Conservation (phyloP, 2,113 vertebrate species). For the Chamaea fasciata region DNA sequence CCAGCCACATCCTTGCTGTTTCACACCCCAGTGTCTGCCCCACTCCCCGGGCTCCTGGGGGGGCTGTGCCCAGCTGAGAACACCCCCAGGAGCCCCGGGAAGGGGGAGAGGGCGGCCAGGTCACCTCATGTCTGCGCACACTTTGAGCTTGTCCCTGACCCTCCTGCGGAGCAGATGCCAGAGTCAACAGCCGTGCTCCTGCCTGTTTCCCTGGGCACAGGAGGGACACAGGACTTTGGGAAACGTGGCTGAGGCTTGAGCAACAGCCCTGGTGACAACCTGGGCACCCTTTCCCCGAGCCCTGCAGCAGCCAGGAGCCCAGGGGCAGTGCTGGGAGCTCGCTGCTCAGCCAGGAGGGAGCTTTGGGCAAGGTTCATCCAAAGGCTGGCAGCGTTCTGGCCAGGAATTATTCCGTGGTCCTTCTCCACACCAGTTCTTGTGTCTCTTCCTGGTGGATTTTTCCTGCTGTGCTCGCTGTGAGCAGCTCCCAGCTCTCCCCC, state of each 20-base stretch:
- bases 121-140: rapidly evolving
- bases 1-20: rapidly evolving
- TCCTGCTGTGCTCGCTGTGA: not conserved
- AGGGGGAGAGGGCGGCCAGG: not conserved
- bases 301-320: not conserved
- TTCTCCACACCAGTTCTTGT: not conserved
- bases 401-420: not conserved
- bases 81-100: rapidly evolving
- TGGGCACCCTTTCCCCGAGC: not conserved
- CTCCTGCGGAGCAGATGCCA: not conserved
- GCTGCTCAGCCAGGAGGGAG: not conserved
- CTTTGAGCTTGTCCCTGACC: not conserved
- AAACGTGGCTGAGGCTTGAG: not conserved
- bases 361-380: not conserved
- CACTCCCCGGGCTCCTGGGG: rapidly evolving
- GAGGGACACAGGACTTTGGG: not conserved
- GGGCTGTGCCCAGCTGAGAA: not conserved
- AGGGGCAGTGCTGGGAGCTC: not conserved
- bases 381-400: not conserved
- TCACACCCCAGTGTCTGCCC: rapidly evolving
- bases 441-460: not conserved
- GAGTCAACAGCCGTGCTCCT: not conserved
- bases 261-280: not conserved
- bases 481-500: not conserved
- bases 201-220: not conserved